Evolutionary conservation across 2,888 invertebrate species (phyloP).

Genomic region (Aphidoletes aphidimyza): DNA sequence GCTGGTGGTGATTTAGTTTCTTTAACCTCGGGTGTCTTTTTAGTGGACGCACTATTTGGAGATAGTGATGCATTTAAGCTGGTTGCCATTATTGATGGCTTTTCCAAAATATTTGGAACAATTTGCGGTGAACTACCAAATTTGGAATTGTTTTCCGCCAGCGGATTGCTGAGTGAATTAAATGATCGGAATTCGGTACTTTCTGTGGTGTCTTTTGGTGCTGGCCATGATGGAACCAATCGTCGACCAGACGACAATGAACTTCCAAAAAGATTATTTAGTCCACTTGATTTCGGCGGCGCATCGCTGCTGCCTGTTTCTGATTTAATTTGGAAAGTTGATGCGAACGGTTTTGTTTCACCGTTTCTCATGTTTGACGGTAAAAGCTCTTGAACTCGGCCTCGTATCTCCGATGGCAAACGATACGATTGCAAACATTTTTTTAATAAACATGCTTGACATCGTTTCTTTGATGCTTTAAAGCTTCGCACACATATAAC

Average conservation of each 20-base stretch:
- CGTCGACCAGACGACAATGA: constrained; percentile 19
- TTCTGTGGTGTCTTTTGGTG: neutral
- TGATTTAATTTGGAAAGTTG: constrained; percentile 28
- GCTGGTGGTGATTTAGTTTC: neutral
- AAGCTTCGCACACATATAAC: constrained; percentile 72
- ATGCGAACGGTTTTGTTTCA: constrained; percentile 11
- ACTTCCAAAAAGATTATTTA: neutral
- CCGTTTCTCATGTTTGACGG: constrained; percentile 72
- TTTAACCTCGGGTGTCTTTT: neutral
- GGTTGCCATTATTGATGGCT: constrained; percentile 61
- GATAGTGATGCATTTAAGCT: neutral
- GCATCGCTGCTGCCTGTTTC: neutral
- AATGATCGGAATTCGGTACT: constrained; percentile 11
- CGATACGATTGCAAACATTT: constrained; percentile 84
- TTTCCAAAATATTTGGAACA: constrained; percentile 64
- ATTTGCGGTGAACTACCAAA: constrained; percentile 64
- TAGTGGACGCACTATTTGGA: neutral
- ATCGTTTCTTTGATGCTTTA: constrained; percentile 79
- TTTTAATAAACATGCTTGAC: constrained; percentile 88
- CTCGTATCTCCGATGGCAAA: constrained; percentile 76
- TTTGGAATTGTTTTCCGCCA: constrained; percentile 64
- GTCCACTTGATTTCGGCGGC: neutral
- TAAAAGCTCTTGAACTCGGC: constrained; percentile 75
- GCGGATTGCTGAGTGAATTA: constrained; percentile 61
- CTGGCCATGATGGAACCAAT: neutral